phyloP scores from a whole-genome alignment of 2,797 vertebrate species.

The Melanotaenia nigrans region DNA sequence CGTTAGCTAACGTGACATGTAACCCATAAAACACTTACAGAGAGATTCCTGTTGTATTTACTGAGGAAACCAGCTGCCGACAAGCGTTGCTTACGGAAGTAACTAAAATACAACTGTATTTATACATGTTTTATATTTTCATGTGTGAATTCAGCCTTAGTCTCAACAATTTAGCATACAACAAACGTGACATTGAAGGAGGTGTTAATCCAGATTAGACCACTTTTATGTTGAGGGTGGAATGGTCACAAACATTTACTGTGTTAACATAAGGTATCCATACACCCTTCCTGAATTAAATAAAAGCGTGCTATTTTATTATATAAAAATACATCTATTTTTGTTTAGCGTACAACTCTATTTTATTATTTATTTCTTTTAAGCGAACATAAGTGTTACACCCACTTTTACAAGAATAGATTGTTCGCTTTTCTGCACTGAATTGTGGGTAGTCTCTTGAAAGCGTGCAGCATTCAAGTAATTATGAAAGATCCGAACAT shows the following conservation, averaged over 20 bases:
- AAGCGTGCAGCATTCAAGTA: conserved; percentile 23
- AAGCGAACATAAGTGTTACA: not conserved
- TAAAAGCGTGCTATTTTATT: rapidly evolving
- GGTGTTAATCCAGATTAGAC: conserved; percentile 7
- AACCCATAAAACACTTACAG: conserved; percentile 63
- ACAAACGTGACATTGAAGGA: conserved; percentile 78
- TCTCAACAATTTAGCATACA: not conserved
- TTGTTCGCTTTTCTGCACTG: conserved; percentile 36
- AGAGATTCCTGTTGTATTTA: conserved; percentile 34
- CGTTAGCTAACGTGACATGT: conserved; percentile 27
- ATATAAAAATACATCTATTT: rapidly evolving
- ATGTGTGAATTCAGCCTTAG: not conserved
- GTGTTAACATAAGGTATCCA: rapidly evolving
- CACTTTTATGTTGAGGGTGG: not conserved
- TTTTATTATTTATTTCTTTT: not conserved
- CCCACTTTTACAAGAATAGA: conserved; percentile 40
- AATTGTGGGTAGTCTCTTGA: conserved; percentile 67
- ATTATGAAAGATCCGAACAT: not conserved
- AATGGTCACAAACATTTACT: rapidly evolving
- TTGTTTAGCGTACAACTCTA: rapidly evolving
- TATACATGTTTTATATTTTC: conserved; percentile 51
- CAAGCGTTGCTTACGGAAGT: conserved; percentile 49
- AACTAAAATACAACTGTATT: conserved; percentile 55
- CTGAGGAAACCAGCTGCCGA: conserved; percentile 42
- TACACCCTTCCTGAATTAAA: rapidly evolving